Evolutionary conservation across 53 echinoderm and acorn worm species (phyloP), one percentile per base, ranked within the genome.

Genomic region (Temnopleurus reevesii): DNA sequence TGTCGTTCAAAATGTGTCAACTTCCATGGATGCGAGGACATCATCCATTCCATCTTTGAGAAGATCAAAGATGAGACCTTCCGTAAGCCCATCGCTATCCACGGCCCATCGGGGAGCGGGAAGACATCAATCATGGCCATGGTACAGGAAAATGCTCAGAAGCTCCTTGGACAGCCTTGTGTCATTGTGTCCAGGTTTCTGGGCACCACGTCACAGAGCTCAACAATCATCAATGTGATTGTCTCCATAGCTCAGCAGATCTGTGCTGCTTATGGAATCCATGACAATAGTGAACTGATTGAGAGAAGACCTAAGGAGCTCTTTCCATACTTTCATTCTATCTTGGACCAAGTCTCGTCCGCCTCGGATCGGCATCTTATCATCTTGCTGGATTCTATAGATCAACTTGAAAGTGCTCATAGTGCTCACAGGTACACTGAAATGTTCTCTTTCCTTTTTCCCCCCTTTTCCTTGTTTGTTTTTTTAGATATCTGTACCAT

Each of bases 71-170:
- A 49, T 28, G 61, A 77, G 33, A 29, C 76, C 1, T 26, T 56
- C 7, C 46, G 77, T 36, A 90, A 89, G 59, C 91, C 93, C 19
- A 21, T 94, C 0, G 94, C 93, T 36, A 77, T 97, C 23, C 89
- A 95, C 34, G 97, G 97, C 34, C 90, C 91, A 19, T 97, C 97
- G 1, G 97, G 97, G 35, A 91, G 94, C 30, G 97, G 97, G 56
- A 97, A 97, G 89, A 95, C 97, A 4, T 97, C 97, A 27, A 92
- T 97, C 83, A 93, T 95, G 91, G 95, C 97, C 43, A 94, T 93
- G 87, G 77, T 95, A 0, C 93, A 94, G 4, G 59, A 91, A 56
- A 91, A 90, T 41, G 91, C 93, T 2, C 91, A 86, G 19, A 89
- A 49, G 46, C 58, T 84, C 0, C 89, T 91, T 3, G 89, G 89